Evolutionary conservation across 2,888 invertebrate genomes (phyloP).

Genomic region (Diloba caeruleocephala): DNA sequence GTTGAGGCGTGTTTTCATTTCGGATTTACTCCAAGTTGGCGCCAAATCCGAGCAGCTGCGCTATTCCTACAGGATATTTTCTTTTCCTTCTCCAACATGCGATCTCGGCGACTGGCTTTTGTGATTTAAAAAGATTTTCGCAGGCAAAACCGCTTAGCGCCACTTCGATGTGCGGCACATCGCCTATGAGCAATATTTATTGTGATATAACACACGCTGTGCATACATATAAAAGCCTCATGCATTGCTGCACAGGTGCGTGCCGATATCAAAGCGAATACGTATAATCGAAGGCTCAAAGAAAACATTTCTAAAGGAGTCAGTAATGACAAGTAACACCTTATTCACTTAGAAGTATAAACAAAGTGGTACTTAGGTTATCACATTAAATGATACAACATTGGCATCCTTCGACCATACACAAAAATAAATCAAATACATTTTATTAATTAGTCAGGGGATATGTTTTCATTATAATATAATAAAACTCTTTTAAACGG

Average conservation of each 20-base stretch:
- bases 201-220: conserved; percentile 42
- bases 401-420: no score
- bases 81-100: conserved; percentile 82
- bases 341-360: neutral
- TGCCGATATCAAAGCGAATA: conserved; percentile 15
- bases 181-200: conserved; percentile 67
- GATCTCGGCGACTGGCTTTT: conserved; percentile 87
- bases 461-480: no score
- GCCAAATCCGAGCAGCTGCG: conserved; percentile 85
- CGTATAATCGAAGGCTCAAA: conserved; percentile 12
- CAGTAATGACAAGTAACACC: no score
- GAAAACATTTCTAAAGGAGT: conserved; percentile 1
- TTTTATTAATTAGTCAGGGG: no score
- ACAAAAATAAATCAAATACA: no score
- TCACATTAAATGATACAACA: no score
- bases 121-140: conserved; percentile 87
- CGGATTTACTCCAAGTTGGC: conserved; percentile 85
- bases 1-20: conserved; percentile 83
- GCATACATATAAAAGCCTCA: conserved; percentile 26
- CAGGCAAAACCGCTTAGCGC: conserved; percentile 81
- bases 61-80: conserved; percentile 82
- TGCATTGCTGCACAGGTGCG: conserved; percentile 23
- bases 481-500: no score
- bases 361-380: no score
- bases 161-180: conserved; percentile 63